A percentile compares a stretch with the other conserved stretches of the same genome.
These are phyloP conservation scores for Trinectes maculatus DNA, from an alignment of 2,113 vertebrate genomes.

Conservation along the genomic window DNA sequence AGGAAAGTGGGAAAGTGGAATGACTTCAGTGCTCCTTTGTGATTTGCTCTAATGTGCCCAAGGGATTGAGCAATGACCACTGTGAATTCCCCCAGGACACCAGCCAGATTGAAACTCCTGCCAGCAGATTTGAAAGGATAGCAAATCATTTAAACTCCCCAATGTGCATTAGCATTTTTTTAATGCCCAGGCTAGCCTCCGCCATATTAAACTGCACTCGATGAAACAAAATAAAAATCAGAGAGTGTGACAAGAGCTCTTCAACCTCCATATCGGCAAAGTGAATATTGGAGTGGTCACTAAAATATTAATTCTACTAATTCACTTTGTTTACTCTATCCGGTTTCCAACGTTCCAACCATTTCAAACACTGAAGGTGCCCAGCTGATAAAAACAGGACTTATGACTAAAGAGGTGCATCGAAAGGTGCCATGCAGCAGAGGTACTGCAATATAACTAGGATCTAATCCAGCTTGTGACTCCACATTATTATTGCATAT, in stretches of 20 bases:
- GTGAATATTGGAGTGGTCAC: slow-evolving; percentile 50
- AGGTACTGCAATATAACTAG: slow-evolving; percentile 23
- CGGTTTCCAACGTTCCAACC: slow-evolving; percentile 30
- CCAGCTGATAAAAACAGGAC: slow-evolving; percentile 17
- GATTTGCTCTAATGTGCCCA: slow-evolving; percentile 79
- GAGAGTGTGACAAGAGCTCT: slow-evolving; percentile 57
- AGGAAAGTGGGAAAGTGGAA: slow-evolving; percentile 70
- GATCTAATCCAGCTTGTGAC: slow-evolving; percentile 52
- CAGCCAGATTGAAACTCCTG: slow-evolving; percentile 80
- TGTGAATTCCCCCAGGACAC: slow-evolving; percentile 74
- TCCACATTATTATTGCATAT: slow-evolving; percentile 62
- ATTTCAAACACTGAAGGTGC: slow-evolving; percentile 28
- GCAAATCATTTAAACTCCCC: slow-evolving; percentile 80
- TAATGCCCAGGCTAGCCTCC: slow-evolving; percentile 54
- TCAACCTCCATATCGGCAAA: slow-evolving; percentile 57
- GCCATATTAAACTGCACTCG: slow-evolving; percentile 75
- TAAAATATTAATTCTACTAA: slow-evolving; percentile 54
- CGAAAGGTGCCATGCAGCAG: slow-evolving; percentile 7
- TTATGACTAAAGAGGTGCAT: slow-evolving; percentile 8
- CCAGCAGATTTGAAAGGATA: slow-evolving; percentile 80
- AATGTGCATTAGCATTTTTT: slow-evolving; percentile 78
- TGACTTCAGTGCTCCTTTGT: slow-evolving; percentile 71
- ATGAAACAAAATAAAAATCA: slow-evolving; percentile 73
- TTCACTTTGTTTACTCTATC: slow-evolving; percentile 48
- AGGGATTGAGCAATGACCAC: slow-evolving; percentile 79